Percentiles rank a stretch among this genome's conserved stretches.
phyloP scores from a whole-genome alignment of 2,113 vertebrate genomes.

The Sigmodon hispidus region DNA sequence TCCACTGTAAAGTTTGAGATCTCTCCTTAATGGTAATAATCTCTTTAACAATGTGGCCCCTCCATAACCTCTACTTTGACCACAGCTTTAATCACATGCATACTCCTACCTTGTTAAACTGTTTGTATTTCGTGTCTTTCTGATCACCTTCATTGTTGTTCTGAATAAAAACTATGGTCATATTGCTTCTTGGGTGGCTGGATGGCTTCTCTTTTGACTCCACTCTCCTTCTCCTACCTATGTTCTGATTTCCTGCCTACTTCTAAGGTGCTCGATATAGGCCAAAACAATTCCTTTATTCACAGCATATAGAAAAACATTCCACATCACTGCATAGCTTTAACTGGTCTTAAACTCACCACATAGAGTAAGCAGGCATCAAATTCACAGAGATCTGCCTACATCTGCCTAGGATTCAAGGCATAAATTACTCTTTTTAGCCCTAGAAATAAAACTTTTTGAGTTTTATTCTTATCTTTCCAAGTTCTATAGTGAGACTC shows the following conservation, averaged over 20 bases:
- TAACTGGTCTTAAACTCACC: not conserved
- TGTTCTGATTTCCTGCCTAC: too few relatives aligned
- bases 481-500: not conserved
- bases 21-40: not conserved
- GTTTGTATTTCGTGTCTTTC: not conserved
- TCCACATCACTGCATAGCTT: not conserved
- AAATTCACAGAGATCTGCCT: not conserved
- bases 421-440: too few relatives aligned
- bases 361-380: not conserved
- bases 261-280: too few relatives aligned
- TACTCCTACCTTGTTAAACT: not conserved
- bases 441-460: not conserved
- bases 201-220: too few relatives aligned
- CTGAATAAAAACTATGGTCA: not conserved
- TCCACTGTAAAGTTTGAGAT: not conserved
- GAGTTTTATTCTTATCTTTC: not conserved
- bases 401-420: not conserved
- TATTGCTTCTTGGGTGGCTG: too few relatives aligned
- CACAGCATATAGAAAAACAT: too few relatives aligned
- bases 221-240: too few relatives aligned
- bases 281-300: too few relatives aligned
- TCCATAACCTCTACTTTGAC: not conserved
- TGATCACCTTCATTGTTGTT: not conserved
- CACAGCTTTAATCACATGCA: not conserved
- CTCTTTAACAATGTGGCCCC: not conserved